Percentiles rank a stretch among this genome's conserved stretches.
Evolutionary conservation across 2,797 vertebrate species (phyloP).

Genomic region (Peromyscus attwateri): DNA sequence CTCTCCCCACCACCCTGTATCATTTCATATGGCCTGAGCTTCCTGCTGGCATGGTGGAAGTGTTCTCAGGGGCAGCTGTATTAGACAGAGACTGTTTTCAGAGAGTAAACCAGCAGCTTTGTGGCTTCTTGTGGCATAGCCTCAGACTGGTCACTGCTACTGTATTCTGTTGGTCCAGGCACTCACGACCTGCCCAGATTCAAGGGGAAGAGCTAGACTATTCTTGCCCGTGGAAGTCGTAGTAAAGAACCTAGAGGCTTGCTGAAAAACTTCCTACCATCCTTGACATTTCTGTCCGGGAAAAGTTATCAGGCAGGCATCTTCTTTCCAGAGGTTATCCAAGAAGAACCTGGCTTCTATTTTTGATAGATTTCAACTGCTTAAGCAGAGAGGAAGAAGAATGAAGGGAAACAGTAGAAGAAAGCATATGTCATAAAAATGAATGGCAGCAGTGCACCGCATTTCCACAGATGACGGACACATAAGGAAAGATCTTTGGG

Average conservation of each 20-base stretch:
- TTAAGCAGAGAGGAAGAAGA: not conserved
- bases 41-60: not conserved
- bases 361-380: slow-evolving; percentile 9
- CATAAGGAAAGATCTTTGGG: not conserved
- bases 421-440: not conserved
- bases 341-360: slow-evolving; percentile 16
- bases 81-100: not conserved
- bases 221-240: not conserved
- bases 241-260: not conserved
- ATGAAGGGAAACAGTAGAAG: not conserved
- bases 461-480: not conserved
- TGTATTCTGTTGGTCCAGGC: not conserved
- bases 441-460: too few species aligned
- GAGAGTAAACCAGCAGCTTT: not conserved
- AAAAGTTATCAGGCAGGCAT: not conserved
- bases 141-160: not conserved
- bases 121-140: not conserved
- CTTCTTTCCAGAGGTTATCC: not conserved
- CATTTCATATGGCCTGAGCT: not conserved
- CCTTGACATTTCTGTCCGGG: not conserved
- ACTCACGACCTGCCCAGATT: not conserved
- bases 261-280: not conserved
- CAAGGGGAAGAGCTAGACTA: not conserved
- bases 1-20: not conserved
- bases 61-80: not conserved